Conservation (phyloP, 2,797 vertebrate genomes). For the Austrolebias charrua region DNA sequence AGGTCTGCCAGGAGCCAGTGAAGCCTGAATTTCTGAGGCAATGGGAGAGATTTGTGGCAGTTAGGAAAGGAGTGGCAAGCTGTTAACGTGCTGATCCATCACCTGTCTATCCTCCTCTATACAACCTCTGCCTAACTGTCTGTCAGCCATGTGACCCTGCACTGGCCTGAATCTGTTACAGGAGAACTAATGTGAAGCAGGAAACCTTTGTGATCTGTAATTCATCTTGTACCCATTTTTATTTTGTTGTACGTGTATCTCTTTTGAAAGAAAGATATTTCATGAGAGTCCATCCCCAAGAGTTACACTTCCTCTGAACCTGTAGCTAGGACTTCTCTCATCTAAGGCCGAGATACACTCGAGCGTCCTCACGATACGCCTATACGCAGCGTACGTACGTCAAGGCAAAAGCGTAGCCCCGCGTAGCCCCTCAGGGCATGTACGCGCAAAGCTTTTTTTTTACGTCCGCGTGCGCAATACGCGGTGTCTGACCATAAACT, state of each 20-base stretch:
- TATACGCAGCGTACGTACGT: too few species aligned
- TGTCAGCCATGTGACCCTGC: slow-evolving; percentile 47
- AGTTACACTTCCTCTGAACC: too few species aligned
- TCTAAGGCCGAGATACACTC: too few species aligned
- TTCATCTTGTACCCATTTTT: slow-evolving; percentile 25
- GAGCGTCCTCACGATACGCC: too few species aligned
- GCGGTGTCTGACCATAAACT: too few species aligned
- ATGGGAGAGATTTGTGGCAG: slow-evolving; percentile 76
- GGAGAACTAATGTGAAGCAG: slow-evolving; percentile 18
- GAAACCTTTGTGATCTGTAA: slow-evolving; percentile 22
- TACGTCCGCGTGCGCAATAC: too few species aligned
- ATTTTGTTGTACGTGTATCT: slow-evolving; percentile 8
- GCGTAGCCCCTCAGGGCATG: too few species aligned
- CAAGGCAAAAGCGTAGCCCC: too few species aligned
- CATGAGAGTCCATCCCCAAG: too few species aligned
- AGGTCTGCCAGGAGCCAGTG: slow-evolving; percentile 70
- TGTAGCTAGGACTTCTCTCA: not conserved
- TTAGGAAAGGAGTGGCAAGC: slow-evolving; percentile 60
- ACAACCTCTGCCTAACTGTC: slow-evolving; percentile 48
- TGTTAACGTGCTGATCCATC: slow-evolving; percentile 66
- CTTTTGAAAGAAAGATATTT: too few species aligned
- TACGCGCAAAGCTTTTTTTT: too few species aligned
- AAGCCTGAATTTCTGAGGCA: slow-evolving; percentile 75
- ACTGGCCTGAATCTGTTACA: slow-evolving; percentile 35
- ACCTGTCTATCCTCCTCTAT: slow-evolving; percentile 7